Evolutionary conservation across 2,113 vertebrate species (phyloP).

Genomic region (Thomomys bottae): DNA sequence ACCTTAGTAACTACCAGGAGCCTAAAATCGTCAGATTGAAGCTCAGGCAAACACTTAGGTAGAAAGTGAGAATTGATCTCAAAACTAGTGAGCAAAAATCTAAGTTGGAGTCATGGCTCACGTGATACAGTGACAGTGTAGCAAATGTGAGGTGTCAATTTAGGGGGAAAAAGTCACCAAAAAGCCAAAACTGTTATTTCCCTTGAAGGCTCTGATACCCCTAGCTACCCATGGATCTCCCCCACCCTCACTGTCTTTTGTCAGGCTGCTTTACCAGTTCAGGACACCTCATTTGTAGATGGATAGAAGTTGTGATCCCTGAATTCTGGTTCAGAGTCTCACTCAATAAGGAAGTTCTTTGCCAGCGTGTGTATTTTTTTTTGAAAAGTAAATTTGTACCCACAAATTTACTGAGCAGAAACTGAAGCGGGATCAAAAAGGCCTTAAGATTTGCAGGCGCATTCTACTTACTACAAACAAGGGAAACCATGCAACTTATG

Average conservation of each 20-base stretch:
- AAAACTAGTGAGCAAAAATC: too few relatives aligned
- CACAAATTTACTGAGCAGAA: slow-evolving; percentile 77
- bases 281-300: neutral
- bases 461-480: too few relatives aligned
- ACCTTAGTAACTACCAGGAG: too few relatives aligned
- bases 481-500: too few relatives aligned
- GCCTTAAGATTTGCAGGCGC: too few relatives aligned
- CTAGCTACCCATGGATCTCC: neutral
- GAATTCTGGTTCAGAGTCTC: neutral
- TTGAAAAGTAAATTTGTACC: slow-evolving; percentile 87
- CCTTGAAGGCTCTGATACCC: neutral
- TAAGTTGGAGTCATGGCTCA: too few relatives aligned
- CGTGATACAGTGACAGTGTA: too few relatives aligned
- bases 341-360: neutral
- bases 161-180: too few relatives aligned
- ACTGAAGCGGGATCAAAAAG: slow-evolving; percentile 86
- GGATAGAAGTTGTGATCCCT: neutral
- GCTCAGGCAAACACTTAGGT: too few relatives aligned
- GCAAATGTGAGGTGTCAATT: too few relatives aligned
- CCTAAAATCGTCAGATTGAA: too few relatives aligned
- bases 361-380: slow-evolving; percentile 58
- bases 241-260: neutral
- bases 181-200: neutral
- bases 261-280: neutral
- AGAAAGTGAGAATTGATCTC: too few relatives aligned